phyloP scores from a whole-genome alignment of 1,140 invertebrate genomes.

The Agrypnia vestita region DNA sequence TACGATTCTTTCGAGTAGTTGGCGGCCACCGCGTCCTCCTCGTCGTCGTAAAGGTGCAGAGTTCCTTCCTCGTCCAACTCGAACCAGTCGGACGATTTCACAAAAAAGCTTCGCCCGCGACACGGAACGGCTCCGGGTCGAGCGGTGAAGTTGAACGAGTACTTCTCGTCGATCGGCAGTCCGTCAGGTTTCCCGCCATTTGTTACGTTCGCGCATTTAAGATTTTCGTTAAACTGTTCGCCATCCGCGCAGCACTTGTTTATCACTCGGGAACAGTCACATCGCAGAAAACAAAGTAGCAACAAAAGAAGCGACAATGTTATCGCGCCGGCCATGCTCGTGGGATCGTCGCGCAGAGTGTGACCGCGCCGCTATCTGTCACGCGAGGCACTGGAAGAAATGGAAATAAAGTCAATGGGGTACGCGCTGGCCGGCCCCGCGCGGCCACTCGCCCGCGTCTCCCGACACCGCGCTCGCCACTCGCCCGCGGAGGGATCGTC shows the following conservation, averaged over 20 bases:
- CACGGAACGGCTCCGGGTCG: constrained; percentile 35
- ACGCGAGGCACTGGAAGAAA: constrained; percentile 4
- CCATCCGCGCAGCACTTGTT: constrained; percentile 49
- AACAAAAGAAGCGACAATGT: constrained; percentile 15
- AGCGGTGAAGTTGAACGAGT: constrained; percentile 34
- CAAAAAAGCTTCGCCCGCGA: constrained; percentile 6
- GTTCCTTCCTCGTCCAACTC: constrained; percentile 35
- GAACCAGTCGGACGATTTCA: constrained; percentile 23
- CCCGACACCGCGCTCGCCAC: not conserved
- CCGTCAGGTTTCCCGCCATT: not conserved
- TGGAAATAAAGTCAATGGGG: constrained; percentile 9
- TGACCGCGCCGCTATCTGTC: constrained; percentile 33
- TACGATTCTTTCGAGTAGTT: constrained; percentile 28
- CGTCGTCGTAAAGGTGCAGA: constrained; percentile 16
- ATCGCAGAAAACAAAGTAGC: not conserved
- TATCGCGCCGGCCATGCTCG: not conserved
- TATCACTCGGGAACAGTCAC: not conserved
- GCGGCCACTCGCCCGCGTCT: not conserved
- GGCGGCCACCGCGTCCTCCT: not conserved
- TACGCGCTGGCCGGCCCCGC: not conserved
- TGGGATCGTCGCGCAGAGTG: not conserved
- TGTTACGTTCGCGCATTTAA: constrained; percentile 18
- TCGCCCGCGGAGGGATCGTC: not conserved
- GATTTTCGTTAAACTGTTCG: constrained; percentile 32
- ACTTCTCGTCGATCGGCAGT: constrained; percentile 28